A percentile compares a stretch with the other conserved stretches of the same genome.
Evolutionary conservation across 2,888 invertebrate genomes (phyloP).

Genomic region (Microctonus aethiopoides): DNA sequence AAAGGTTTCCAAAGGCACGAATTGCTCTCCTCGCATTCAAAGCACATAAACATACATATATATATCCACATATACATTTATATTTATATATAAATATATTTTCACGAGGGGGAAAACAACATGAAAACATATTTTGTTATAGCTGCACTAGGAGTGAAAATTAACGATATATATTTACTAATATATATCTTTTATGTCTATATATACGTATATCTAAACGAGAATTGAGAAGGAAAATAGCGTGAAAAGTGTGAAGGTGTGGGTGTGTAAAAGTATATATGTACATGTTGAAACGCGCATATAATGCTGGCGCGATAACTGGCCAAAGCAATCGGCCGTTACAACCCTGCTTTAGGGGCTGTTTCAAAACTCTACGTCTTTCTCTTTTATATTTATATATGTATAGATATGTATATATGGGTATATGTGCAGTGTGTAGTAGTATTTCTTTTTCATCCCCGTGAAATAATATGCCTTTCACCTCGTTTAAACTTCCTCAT

Average conservation of each 20-base stretch:
- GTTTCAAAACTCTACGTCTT: constrained; percentile 1
- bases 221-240: background rate
- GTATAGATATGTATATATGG: too few relatives aligned
- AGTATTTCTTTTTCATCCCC: background rate
- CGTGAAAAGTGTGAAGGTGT: background rate
- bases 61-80: too few relatives aligned
- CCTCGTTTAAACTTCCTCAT: background rate
- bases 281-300: too few relatives aligned
- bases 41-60: background rate
- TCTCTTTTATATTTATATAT: background rate
- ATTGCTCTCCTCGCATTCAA: constrained; percentile 19
- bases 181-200: background rate
- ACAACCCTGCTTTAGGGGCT: constrained; percentile 21
- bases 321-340: constrained; percentile 26
- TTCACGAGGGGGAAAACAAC: constrained; percentile 17
- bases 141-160: constrained; percentile 5
- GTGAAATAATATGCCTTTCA: constrained; percentile 3
- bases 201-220: too few relatives aligned
- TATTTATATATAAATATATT: background rate
- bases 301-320: constrained; percentile 25
- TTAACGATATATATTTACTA: background rate
- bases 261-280: background rate
- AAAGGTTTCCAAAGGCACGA: constrained; percentile 7
- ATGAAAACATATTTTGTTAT: constrained; percentile 29
- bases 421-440: too few relatives aligned